Evolutionary conservation across 1,140 invertebrate genomes (phyloP).

Genomic region (Armadillidium nasatum): DNA sequence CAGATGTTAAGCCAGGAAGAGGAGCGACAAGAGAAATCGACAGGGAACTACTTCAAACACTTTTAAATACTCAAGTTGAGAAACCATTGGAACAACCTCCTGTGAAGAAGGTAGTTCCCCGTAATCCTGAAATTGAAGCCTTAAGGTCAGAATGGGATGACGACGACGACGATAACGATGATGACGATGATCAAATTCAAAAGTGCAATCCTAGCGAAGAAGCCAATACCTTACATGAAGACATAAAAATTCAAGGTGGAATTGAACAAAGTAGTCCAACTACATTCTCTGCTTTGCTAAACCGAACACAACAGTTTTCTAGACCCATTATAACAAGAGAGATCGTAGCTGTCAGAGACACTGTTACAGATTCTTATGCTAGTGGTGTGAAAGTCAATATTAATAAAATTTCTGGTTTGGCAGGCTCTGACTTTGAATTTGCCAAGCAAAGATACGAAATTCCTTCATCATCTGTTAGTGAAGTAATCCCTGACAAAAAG

Average conservation of each 20-base stretch:
- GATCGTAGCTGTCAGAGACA: slow-evolving; percentile 38
- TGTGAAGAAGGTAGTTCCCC: background rate
- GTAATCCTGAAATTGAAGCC: slow-evolving; percentile 43
- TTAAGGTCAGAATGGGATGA: slow-evolving; percentile 44
- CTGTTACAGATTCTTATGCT: slow-evolving; percentile 37
- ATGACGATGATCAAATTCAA: background rate
- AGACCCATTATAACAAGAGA: slow-evolving; percentile 35
- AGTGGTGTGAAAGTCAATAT: slow-evolving; percentile 42
- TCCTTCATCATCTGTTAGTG: slow-evolving; percentile 27
- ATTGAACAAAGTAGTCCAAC: no score
- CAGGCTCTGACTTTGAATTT: background rate
- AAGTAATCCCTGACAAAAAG: slow-evolving; percentile 14
- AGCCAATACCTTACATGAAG: no score
- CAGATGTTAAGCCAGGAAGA: slow-evolving; percentile 43
- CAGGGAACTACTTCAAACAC: background rate
- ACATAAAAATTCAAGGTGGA: no score
- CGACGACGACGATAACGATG: slow-evolving; percentile 39
- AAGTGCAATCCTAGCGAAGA: background rate
- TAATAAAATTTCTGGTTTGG: slow-evolving; percentile 39
- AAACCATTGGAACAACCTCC: background rate
- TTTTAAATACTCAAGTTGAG: background rate
- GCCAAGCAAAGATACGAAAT: background rate
- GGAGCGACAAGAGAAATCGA: slow-evolving; percentile 22
- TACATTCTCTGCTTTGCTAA: background rate
- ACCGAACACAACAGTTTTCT: background rate